Conservation (phyloP, 1,140 invertebrate genomes). For the Nephila pilipes region DNA sequence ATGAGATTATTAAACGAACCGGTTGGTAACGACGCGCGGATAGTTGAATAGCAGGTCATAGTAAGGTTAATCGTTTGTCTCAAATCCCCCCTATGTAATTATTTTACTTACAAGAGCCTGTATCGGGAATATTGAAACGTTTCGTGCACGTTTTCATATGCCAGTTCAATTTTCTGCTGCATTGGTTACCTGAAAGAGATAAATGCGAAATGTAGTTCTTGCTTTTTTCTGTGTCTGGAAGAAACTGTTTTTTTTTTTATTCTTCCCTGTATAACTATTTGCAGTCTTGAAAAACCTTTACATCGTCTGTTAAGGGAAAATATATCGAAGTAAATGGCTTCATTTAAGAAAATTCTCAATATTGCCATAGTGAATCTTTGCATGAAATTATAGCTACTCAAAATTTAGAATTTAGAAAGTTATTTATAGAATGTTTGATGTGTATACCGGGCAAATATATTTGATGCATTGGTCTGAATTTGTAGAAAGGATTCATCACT, state of each 20-base stretch:
- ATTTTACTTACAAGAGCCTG: background rate
- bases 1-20: background rate
- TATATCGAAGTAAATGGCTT: too few species aligned
- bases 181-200: background rate
- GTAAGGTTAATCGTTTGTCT: constrained; percentile 15
- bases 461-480: too few species aligned
- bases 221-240: background rate
- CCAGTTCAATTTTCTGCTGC: constrained; percentile 1
- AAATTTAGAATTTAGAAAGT: too few species aligned
- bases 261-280: too few species aligned
- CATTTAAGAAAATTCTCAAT: too few species aligned
- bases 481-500: too few species aligned
- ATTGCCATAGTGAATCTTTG: too few species aligned
- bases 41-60: constrained; percentile 5
- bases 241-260: background rate
- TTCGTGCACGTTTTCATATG: background rate
- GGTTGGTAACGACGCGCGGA: constrained; percentile 5
- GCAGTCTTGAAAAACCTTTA: too few species aligned
- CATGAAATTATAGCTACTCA: too few species aligned
- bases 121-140: background rate
- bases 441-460: too few species aligned
- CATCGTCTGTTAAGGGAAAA: too few species aligned
- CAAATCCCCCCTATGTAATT: background rate
- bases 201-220: background rate
- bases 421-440: too few species aligned